Base-by-base conservation (phyloP, 2,888 invertebrate genomes). In the Pandemis heparana region DNA sequence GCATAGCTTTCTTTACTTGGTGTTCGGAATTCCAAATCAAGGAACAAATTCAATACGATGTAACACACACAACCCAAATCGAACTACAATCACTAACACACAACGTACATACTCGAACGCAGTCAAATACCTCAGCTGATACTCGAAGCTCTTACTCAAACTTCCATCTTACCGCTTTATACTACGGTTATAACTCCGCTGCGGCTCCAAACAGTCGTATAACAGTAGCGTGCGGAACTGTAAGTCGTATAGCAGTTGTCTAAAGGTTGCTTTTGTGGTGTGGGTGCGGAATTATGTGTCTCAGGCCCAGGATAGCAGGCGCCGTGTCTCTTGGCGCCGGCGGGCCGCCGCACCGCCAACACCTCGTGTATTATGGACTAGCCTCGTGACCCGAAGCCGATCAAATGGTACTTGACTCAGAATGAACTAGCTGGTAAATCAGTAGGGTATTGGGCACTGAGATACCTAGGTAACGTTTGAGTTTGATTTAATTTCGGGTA, bases 331-430 rank as follows among this genome's bases (percentile, higher is more conserved):
- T 89, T 92, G 94, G 94, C 94, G 94, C 94, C 94, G 92, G 87
- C 92, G 86, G 84, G 94, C 91, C 94, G 93, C 43, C 43, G 53
- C 4, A 8, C 92, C 90, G 53, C 92, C 89, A 87, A 91, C 93
- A 92, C 93, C 92, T 94, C 92, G 92, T 92, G 92, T 92, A 92
- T 92, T 93, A 92, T 93, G 68, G 73, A 69, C 93, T 92, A 93
- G 92, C 90, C 91, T 84, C 88, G 90, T 91, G 92, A 94, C 93
- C 93, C 86, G 92, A 86, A 92, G 89, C 89, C 90, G 92, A 92
- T 92, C 92, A 92, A 92, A 91, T 91, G 86, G 87, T 89, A 91
- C 91, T 92, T 91, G 89, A 91, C 89, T 91, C 88, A 82, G 84
- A 90, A 87, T 85, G 81, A 85, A 88, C 83, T 83, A 51, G 87